A percentile compares a stretch with the other conserved stretches of the same genome.
These are phyloP conservation scores for Andrena dorsata DNA, from an alignment of 2,888 invertebrate genomes.

Conservation along the genomic window DNA sequence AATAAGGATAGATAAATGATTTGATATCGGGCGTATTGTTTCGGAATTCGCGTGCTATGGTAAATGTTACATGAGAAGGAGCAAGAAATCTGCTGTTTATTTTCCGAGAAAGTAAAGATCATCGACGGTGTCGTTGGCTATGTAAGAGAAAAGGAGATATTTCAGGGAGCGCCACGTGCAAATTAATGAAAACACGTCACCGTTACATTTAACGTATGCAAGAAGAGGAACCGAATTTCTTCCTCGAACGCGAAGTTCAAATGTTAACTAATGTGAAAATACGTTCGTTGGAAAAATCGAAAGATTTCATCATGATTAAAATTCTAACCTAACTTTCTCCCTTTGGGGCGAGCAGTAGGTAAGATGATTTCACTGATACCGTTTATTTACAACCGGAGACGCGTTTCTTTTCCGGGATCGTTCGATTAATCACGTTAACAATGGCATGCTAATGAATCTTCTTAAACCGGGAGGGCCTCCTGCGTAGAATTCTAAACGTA, in stretches of 20 bases:
- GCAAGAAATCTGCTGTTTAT: neutral
- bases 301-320: slow-evolving; percentile 35
- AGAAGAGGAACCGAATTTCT: slow-evolving; percentile 45
- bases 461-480: neutral
- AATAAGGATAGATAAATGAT: too few relatives aligned
- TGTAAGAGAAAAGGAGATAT: slow-evolving; percentile 37
- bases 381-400: slow-evolving; percentile 11
- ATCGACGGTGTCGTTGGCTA: slow-evolving; percentile 11
- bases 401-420: neutral
- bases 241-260: slow-evolving; percentile 28
- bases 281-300: slow-evolving; percentile 18
- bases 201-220: slow-evolving; percentile 56
- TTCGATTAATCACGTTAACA: neutral
- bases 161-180: slow-evolving; percentile 71
- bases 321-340: slow-evolving; percentile 72
- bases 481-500: neutral
- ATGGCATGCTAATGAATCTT: neutral
- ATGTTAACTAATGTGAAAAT: slow-evolving; percentile 54
- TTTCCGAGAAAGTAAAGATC: neutral
- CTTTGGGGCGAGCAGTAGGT: slow-evolving; percentile 56
- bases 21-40: too few relatives aligned
- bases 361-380: slow-evolving; percentile 22
- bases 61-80: neutral
- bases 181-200: slow-evolving; percentile 77
- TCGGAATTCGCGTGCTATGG: neutral